A percentile compares a stretch with the other conserved stretches of the same genome.
phyloP scores from a whole-genome alignment of 2,888 invertebrate species.

The Amorpha juglandis region DNA sequence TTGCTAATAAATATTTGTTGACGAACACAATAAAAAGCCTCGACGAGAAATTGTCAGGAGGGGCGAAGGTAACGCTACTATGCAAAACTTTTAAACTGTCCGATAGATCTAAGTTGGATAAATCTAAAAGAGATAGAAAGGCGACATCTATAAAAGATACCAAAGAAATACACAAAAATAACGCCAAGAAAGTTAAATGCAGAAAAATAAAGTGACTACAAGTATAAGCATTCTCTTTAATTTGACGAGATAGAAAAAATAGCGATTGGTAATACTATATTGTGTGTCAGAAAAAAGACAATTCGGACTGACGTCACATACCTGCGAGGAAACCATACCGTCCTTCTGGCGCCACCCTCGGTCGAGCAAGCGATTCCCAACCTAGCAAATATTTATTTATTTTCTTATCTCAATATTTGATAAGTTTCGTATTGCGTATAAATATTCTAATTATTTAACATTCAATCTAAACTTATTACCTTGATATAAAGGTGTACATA shows the following conservation, averaged over 20 bases:
- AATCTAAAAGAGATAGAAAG: conserved; percentile 26
- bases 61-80: conserved; percentile 74
- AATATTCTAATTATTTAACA: too few relatives aligned
- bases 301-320: conserved; percentile 53
- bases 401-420: not conserved
- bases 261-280: conserved; percentile 24
- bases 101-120: conserved; percentile 48
- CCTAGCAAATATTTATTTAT: conserved; percentile 34
- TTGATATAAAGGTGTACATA: too few relatives aligned
- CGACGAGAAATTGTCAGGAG: conserved; percentile 68
- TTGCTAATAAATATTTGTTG: conserved; percentile 67
- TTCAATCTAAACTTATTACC: too few relatives aligned
- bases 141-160: conserved; percentile 5
- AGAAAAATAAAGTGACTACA: conserved; percentile 13
- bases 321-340: conserved; percentile 63
- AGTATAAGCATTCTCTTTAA: not conserved
- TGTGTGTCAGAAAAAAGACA: conserved; percentile 47
- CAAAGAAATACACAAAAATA: conserved; percentile 10
- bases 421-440: not conserved
- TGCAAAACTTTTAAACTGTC: conserved; percentile 76
- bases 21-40: conserved; percentile 71
- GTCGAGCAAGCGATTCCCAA: conserved; percentile 51
- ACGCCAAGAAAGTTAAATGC: not conserved
- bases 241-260: conserved; percentile 12
- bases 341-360: conserved; percentile 68